Evolutionary conservation across 2,888 invertebrate species (phyloP), one percentile per base, ranked within the genome.

Genomic region (Orthosia gothica): DNA sequence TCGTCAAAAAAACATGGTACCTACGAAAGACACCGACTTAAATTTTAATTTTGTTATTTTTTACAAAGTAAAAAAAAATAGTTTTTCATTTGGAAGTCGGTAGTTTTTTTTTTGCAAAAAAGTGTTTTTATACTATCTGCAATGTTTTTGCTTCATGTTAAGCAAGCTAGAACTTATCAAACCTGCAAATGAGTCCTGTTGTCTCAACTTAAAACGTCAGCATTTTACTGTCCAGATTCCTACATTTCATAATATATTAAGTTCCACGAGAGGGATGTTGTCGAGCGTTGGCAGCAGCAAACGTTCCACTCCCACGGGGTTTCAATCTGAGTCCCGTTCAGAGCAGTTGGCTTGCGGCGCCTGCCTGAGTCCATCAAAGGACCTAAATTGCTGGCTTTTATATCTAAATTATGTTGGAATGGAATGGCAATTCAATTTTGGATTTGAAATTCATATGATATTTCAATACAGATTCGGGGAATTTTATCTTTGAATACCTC

Each of bases 311-410:
- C 75, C 81, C 81, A 40, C 0, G 81, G 47, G 77, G 57, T 55
- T 55, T 47, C 61, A 81, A 66, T 81, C 81, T 52, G 50, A 66
- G 61, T 75, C 66, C n/a, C n/a, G 61, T 76, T 66, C 26, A 75
- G 40, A 80, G 81, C 80, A 74, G 59, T 61, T 65, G 45, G 50
- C 61, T 75, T 65, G 16, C 23, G 15, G 15, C 63, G 74, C 32
- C 67, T 57, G 50, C 47, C 54, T 54, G 45, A 81, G 32, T 75
- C 59, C 65, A 61, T 81, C 77, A 77, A 61, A 81, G 50, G 75
- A 81, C 45, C 55, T 65, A 81, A 77, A 77, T 81, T 75, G 81
- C 65, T 61, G 50, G 75, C 66, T 65, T 81, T 81, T 66, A 55
- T 58, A 74, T 74, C 63, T 80, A 81, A 76, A 80, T 80, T 74